phyloP scores from a whole-genome alignment of 2,888 invertebrate species.

The Lasiommata megera region DNA sequence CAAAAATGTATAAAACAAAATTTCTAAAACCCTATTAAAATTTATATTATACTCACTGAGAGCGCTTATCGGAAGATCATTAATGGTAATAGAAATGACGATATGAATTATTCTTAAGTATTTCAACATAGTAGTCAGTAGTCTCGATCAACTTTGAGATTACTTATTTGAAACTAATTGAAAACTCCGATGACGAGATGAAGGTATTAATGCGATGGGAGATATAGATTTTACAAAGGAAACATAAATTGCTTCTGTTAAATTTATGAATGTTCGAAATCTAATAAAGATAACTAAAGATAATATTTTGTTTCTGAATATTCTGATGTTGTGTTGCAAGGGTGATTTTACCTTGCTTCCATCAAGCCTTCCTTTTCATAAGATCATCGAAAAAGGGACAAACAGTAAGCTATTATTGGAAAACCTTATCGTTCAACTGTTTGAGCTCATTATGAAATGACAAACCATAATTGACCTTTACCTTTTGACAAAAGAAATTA shows the following conservation, averaged over 20 bases:
- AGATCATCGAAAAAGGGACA: no score
- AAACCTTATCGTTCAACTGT: no score
- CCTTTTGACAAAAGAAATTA: no score
- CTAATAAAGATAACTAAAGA: constrained; percentile 11
- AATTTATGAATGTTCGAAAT: constrained; percentile 19
- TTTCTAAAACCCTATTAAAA: background rate
- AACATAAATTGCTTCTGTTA: constrained; percentile 21
- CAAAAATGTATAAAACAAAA: background rate
- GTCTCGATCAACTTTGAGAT: constrained; percentile 16
- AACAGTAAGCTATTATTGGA: no score
- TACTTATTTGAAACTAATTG: constrained; percentile 23
- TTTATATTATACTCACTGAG: constrained; percentile 2
- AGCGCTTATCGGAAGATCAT: constrained; percentile 17
- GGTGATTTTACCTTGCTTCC: no score
- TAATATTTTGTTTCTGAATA: constrained; percentile 2
- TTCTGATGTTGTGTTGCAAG: no score
- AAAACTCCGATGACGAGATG: constrained; percentile 20
- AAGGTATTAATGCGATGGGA: constrained; percentile 22
- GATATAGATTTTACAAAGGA: constrained; percentile 22
- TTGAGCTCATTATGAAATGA: no score
- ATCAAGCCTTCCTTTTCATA: no score
- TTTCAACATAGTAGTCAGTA: constrained; percentile 13
- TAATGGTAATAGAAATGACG: constrained; percentile 17
- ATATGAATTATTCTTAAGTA: constrained; percentile 7
- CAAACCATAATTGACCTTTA: no score